phyloP scores from a whole-genome alignment of 2,113 vertebrate genomes.

The Pollimyrus isidori region DNA sequence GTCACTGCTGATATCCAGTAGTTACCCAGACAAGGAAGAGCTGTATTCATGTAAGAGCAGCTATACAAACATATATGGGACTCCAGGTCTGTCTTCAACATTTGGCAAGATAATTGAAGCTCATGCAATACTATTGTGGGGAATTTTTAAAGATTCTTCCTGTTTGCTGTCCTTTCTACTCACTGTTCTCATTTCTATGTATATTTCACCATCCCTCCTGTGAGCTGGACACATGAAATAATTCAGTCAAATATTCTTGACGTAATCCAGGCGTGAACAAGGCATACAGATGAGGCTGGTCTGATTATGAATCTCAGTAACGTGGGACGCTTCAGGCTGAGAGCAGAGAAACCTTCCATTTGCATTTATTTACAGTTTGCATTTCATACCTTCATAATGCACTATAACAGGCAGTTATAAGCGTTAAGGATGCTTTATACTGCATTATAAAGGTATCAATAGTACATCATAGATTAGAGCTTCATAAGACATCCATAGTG shows the following conservation, averaged over 20 bases:
- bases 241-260: neutral
- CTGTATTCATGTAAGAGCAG: neutral
- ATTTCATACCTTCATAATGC: too few relatives aligned
- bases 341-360: too few relatives aligned
- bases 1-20: neutral
- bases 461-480: too few relatives aligned
- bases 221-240: neutral
- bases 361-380: too few relatives aligned
- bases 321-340: neutral
- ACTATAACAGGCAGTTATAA: too few relatives aligned
- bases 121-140: neutral
- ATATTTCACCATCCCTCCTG: neutral
- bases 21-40: neutral
- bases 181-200: neutral
- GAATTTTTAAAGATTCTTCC: neutral
- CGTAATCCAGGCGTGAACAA: neutral
- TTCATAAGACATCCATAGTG: too few relatives aligned
- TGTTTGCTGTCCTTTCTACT: neutral
- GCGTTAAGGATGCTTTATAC: too few relatives aligned
- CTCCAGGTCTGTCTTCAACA: neutral
- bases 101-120: neutral
- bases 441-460: too few relatives aligned
- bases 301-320: neutral
- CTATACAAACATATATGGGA: neutral
- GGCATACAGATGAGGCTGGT: neutral